Evolutionary conservation across 2,113 vertebrate genomes (phyloP), one percentile per base, ranked within the genome.

Genomic region (Callipepla californica): DNA sequence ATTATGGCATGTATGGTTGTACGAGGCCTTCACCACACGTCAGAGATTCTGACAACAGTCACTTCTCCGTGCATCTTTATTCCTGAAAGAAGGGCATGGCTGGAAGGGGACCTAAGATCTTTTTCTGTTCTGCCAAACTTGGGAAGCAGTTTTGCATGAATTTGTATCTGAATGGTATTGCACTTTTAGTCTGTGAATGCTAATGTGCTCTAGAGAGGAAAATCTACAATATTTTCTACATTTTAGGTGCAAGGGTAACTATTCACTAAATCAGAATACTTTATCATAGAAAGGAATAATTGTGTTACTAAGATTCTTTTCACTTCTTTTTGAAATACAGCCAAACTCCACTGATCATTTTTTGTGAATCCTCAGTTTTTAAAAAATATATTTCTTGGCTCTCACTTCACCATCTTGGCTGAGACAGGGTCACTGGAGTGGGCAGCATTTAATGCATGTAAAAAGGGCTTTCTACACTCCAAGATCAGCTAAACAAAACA

Each of bases 341-440:
- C 11, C 63, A n/a, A 85, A 44, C 22, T 42, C 3, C 32, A 32
- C 23, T 8, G 36, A 6, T 5, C 9, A 14, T 53, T 69, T 72
- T 38, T 10, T 3, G 20, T n/a, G 53, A 80, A 73, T 18, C 8
- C 18, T 2, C 6, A 5, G 1, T 6, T 32, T 55, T 17, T 0
- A 8, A 20, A 67, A 67, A 65, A 45, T 0, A 0, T 19, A 21
- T 51, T 66, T 79, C 42, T 79, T 87, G 72, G 8, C n/a, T 55
- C 51, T 85, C 26, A 59, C 15, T 55, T 94, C 42, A 59, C 21
- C 26, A 58, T 13, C 11, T 30, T 0, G 1, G 13, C 8, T 40
- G 11, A 87, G 22, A 9, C 42, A 78, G 15, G 11, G 9, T 78
- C 42, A 44, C 44, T 70, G 47, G 22, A 13, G 7, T 22, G 25